Evolutionary conservation across 2,113 vertebrate species (phyloP).

Genomic region (Indicator indicator): DNA sequence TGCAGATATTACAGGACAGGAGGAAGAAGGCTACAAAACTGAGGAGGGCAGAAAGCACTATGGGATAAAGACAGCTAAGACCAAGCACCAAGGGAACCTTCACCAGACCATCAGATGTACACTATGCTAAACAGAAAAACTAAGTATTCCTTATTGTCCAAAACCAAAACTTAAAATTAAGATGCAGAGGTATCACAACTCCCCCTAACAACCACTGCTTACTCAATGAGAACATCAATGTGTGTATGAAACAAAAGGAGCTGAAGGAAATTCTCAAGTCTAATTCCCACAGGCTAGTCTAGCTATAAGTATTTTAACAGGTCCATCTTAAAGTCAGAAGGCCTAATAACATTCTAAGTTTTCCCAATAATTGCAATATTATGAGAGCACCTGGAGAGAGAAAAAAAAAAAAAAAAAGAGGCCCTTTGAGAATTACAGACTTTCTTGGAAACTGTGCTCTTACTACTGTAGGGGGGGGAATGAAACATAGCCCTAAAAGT

Average conservation of each 20-base stretch:
- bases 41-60: background rate
- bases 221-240: background rate
- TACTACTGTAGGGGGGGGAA: background rate
- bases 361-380: slow-evolving; percentile 8
- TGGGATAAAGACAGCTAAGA: background rate
- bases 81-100: background rate
- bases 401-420: background rate
- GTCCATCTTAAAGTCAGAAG: background rate
- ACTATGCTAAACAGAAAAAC: background rate
- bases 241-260: background rate
- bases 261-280: background rate
- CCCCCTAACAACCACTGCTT: background rate
- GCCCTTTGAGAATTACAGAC: background rate
- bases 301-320: background rate
- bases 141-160: background rate
- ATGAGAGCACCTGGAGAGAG: slow-evolving; percentile 34
- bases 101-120: background rate
- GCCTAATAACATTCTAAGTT: background rate
- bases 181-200: background rate
- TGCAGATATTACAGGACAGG: background rate
- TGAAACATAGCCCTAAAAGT: background rate
- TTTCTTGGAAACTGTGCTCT: background rate
- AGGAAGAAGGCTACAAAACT: background rate
- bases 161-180: background rate
- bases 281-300: background rate